Conservation (phyloP, 2,113 vertebrate genomes). For the Daboia siamensis region DNA sequence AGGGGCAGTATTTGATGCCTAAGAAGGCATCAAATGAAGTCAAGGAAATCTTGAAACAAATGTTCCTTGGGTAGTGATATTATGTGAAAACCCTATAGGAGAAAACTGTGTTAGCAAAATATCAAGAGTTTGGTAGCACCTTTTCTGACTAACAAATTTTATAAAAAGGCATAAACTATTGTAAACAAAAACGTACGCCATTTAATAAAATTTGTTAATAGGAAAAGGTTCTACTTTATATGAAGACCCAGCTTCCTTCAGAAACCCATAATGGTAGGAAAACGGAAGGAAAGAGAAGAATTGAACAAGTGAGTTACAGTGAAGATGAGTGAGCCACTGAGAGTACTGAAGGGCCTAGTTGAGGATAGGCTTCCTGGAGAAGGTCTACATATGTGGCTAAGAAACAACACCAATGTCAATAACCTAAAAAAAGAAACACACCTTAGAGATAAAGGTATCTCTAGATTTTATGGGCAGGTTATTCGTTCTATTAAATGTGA, state of each 20-base stretch:
- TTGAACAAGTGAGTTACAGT: neutral
- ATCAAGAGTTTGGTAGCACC: neutral
- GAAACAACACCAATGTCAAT: neutral
- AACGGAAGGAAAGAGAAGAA: neutral
- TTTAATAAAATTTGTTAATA: neutral
- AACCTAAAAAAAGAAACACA: neutral
- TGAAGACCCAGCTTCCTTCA: neutral
- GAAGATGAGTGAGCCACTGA: neutral
- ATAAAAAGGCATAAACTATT: neutral
- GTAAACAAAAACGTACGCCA: neutral
- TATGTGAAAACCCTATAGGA: neutral
- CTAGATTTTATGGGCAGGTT: neutral
- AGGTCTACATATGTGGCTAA: neutral
- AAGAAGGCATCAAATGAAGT: neutral
- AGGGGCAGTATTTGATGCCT: neutral
- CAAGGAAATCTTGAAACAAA: neutral
- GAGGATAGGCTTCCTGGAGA: neutral
- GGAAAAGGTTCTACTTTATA: neutral
- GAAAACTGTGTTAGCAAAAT: neutral
- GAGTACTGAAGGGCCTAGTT: neutral
- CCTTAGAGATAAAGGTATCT: neutral
- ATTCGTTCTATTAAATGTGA: neutral
- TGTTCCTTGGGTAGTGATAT: neutral
- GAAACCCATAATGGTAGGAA: neutral
- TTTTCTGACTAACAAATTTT: neutral